phyloP scores from a whole-genome alignment of 2,113 vertebrate genomes.

The Empidonax traillii region DNA sequence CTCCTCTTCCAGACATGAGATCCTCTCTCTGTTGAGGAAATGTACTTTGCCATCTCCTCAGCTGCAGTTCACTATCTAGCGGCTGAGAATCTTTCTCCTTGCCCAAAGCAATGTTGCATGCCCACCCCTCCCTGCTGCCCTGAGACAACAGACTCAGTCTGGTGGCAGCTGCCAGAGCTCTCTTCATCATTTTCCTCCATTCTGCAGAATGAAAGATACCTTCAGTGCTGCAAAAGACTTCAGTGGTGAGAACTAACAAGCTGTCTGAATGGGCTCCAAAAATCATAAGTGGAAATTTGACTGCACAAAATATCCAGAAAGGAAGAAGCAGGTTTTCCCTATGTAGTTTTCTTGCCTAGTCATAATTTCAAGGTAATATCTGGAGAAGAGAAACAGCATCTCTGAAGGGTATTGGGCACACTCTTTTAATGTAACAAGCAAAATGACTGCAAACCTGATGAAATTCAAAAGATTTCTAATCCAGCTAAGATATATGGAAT shows the following conservation, averaged over 20 bases:
- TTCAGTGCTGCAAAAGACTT: not conserved
- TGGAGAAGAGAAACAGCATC: not conserved
- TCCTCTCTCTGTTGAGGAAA: not conserved
- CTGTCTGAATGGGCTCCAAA: not conserved
- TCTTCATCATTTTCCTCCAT: not conserved
- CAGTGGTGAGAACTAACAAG: not conserved
- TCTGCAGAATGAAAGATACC: not conserved
- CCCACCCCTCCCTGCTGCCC: not conserved
- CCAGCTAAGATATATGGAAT: not conserved
- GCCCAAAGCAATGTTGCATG: not conserved
- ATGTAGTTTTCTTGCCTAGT: not conserved
- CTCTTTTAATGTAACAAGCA: not conserved
- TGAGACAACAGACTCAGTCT: not conserved
- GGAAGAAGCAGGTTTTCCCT: not conserved
- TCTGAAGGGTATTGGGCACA: not conserved
- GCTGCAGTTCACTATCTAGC: not conserved
- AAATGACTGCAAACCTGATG: not conserved
- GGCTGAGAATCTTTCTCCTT: not conserved
- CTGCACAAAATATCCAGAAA: not conserved
- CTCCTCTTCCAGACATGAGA: not conserved
- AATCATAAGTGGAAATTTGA: not conserved
- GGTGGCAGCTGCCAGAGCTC: not conserved
- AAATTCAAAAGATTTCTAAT: conserved; percentile 16
- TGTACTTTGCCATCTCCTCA: not conserved
- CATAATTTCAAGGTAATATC: not conserved